Conservation (phyloP, 2,113 vertebrate species). For the Cichladusa arquata region DNA sequence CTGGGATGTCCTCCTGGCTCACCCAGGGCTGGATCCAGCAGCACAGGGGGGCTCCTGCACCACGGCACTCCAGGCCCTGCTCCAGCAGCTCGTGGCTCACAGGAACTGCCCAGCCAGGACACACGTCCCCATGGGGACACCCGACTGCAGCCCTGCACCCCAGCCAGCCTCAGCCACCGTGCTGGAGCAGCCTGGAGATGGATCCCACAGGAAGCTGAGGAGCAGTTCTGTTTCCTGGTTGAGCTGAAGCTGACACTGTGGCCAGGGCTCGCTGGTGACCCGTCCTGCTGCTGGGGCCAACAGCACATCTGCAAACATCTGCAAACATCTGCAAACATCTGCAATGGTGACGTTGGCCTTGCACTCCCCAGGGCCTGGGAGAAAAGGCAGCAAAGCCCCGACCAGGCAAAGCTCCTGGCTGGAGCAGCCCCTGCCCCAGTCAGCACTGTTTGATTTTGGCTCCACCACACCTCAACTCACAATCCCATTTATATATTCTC, state of each 20-base stretch:
- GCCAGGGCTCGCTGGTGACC: neutral
- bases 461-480: neutral
- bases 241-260: fast-evolving
- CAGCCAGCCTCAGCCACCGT: fast-evolving
- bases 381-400: neutral
- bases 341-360: neutral
- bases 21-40: neutral
- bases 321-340: constrained; percentile 34
- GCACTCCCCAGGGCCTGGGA: neutral
- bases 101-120: fast-evolving
- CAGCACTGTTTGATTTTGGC: neutral
- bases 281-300: neutral
- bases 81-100: neutral
- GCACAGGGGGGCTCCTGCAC: neutral
- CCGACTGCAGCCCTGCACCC: fast-evolving
- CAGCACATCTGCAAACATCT: constrained; percentile 10
- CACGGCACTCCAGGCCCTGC: neutral
- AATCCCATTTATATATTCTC: no score
- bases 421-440: fast-evolving
- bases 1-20: neutral
- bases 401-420: fast-evolving
- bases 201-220: neutral
- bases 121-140: fast-evolving
- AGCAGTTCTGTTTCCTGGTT: neutral
- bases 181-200: fast-evolving